These are phyloP conservation scores for Neodiprion lecontei DNA, from an alignment of 1,140 invertebrate species.

Conservation along the genomic window DNA sequence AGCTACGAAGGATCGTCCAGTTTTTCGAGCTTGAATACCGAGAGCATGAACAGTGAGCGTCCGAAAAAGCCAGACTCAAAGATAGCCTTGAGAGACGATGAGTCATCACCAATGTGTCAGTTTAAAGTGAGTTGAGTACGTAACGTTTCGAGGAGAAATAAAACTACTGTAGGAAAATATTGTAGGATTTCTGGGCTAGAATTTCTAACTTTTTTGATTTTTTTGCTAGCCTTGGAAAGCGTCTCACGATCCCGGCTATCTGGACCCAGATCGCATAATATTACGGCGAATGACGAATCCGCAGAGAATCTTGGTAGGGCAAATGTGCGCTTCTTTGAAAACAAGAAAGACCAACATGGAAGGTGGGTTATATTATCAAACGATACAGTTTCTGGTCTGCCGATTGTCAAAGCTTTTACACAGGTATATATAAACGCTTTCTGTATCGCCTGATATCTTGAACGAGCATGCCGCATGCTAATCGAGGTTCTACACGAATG, in stretches of 20 bases:
- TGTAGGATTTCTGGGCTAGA: neutral
- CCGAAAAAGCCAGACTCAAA: conserved; percentile 1
- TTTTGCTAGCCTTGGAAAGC: conserved; percentile 21
- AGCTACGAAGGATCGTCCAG: neutral
- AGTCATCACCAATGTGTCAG: conserved; percentile 13
- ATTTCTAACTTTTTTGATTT: neutral
- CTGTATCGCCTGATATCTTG: neutral
- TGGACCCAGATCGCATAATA: conserved; percentile 35
- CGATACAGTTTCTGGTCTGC: no score
- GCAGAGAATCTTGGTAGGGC: conserved; percentile 37
- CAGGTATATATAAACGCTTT: neutral
- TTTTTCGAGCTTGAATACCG: neutral
- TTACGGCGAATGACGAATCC: conserved; percentile 36
- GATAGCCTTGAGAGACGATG: neutral
- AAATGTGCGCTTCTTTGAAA: conserved; percentile 36
- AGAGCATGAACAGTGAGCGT: neutral
- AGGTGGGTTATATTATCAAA: neutral
- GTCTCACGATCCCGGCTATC: conserved; percentile 23
- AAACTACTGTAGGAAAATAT: no score
- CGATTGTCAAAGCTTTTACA: neutral
- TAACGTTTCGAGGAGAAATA: neutral
- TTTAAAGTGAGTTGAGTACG: conserved; percentile 8
- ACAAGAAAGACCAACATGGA: conserved; percentile 32
- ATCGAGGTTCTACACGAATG: neutral
- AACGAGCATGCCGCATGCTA: neutral